A percentile compares a stretch with the other conserved stretches of the same genome.
Evolutionary conservation across 2,888 invertebrate species (phyloP).

Genomic region (Caenorhabditis japonica): DNA sequence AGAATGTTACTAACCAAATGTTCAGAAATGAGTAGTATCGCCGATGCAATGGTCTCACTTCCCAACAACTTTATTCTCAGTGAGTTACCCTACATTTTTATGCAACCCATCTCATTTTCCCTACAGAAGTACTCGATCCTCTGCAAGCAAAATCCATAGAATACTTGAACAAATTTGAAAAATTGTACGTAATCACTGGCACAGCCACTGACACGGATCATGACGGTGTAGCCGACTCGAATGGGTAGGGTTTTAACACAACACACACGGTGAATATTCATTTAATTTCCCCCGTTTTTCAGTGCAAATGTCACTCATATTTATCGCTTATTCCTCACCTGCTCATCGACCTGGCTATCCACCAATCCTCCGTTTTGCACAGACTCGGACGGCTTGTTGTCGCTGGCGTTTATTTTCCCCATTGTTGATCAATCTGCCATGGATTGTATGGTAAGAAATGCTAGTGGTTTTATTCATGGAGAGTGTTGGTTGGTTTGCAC

Average conservation of each 20-base stretch:
- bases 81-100: conserved; percentile 3
- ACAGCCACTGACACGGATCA: conserved; percentile 43
- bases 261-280: not conserved
- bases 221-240: conserved; percentile 44
- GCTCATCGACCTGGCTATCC: conserved; percentile 30
- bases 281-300: no score
- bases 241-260: not conserved
- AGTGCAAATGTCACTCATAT: conserved; percentile 24
- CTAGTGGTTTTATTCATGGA: no score
- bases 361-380: conserved; percentile 37
- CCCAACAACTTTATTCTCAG: conserved; percentile 29
- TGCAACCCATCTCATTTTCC: not conserved
- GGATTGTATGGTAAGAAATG: conserved; percentile 41
- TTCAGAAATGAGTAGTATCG: conserved; percentile 41
- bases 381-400: conserved; percentile 21
- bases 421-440: conserved; percentile 21
- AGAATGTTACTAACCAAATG: no score
- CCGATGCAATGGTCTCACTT: conserved; percentile 9
- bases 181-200: conserved; percentile 51
- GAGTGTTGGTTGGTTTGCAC: no score
- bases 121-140: conserved; percentile 42
- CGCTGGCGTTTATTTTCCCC: conserved; percentile 42
- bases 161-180: conserved; percentile 48
- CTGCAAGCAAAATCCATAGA: conserved; percentile 41
- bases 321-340: conserved; percentile 35